These are phyloP conservation scores for Acinonyx jubatus DNA, from an alignment of 2,113 vertebrate genomes.

Conservation along the genomic window DNA sequence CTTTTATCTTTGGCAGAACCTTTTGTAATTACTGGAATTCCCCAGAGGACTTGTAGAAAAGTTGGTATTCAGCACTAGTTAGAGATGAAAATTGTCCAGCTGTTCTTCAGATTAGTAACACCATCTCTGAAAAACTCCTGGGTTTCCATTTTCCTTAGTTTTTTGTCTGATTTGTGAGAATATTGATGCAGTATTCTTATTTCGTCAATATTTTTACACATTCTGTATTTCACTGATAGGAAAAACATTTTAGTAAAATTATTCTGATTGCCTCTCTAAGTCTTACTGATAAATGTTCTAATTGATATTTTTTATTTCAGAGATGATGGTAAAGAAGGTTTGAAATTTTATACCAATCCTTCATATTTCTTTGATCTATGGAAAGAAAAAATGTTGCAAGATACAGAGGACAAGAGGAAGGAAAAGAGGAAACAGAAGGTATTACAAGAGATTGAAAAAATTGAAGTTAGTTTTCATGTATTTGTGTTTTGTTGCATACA, in stretches of 20 bases:
- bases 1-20: slow-evolving; percentile 50
- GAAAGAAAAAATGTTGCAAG: slow-evolving; percentile 99
- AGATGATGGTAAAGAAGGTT: slow-evolving; percentile 97
- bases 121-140: slow-evolving; percentile 28
- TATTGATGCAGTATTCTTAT: not conserved
- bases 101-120: slow-evolving; percentile 24
- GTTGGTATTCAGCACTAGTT: slow-evolving; percentile 6
- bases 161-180: slow-evolving; percentile 9
- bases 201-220: not conserved
- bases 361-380: slow-evolving; percentile 99
- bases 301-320: slow-evolving; percentile 82
- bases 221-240: slow-evolving; percentile 20
- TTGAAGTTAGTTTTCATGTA: slow-evolving; percentile 43
- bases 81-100: slow-evolving; percentile 6
- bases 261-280: not conserved
- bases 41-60: slow-evolving; percentile 41
- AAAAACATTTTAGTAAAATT: not conserved
- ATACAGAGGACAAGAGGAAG: slow-evolving; percentile 99
- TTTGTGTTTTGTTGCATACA: slow-evolving; percentile 22
- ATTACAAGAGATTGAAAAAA: slow-evolving; percentile 59
- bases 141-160: slow-evolving; percentile 39
- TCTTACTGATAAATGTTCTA: slow-evolving; percentile 19
- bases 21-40: slow-evolving; percentile 58
- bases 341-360: slow-evolving; percentile 99
- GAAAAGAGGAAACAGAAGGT: slow-evolving; percentile 99